Percentiles rank a stretch among this genome's conserved stretches.
Evolutionary conservation across 1,140 invertebrate genomes (phyloP).

Genomic region (Euwallacea similis): DNA sequence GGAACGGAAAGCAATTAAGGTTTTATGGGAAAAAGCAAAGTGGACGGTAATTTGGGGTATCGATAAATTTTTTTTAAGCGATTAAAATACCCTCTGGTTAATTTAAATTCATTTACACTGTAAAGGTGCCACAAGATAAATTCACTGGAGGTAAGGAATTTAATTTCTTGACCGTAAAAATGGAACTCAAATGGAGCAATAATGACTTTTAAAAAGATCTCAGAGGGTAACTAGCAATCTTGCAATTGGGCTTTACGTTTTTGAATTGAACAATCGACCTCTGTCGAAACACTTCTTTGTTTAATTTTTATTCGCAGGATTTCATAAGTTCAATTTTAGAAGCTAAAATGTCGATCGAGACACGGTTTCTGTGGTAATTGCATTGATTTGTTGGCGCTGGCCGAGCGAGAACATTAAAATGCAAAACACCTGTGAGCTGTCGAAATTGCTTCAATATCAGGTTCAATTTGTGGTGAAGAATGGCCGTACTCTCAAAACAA

Average conservation of each 20-base stretch:
- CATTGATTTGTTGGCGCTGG: background rate
- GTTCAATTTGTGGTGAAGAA: slow-evolving; percentile 14
- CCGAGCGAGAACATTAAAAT: slow-evolving; percentile 1
- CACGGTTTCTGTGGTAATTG: slow-evolving; percentile 12
- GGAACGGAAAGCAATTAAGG: background rate
- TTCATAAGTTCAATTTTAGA: slow-evolving; percentile 20
- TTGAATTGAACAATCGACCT: too few relatives aligned
- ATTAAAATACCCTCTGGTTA: too few relatives aligned
- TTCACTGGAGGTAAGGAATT: too few relatives aligned
- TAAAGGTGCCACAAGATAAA: too few relatives aligned
- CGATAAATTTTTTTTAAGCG: slow-evolving; percentile 2
- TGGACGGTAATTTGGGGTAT: slow-evolving; percentile 2
- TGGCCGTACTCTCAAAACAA: slow-evolving; percentile 1
- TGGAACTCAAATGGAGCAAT: too few relatives aligned
- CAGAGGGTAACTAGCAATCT: too few relatives aligned
- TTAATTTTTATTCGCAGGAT: background rate
- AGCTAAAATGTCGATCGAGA: slow-evolving; percentile 14
- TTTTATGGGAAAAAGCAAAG: background rate
- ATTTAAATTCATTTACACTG: too few relatives aligned
- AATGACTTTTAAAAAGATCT: too few relatives aligned
- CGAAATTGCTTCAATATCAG: slow-evolving; percentile 20
- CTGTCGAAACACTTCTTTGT: too few relatives aligned
- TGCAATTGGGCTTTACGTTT: too few relatives aligned
- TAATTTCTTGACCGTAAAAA: too few relatives aligned
- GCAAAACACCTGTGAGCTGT: slow-evolving; percentile 14